phyloP scores from a whole-genome alignment of 2,113 vertebrate species.

The Camelus bactrianus region DNA sequence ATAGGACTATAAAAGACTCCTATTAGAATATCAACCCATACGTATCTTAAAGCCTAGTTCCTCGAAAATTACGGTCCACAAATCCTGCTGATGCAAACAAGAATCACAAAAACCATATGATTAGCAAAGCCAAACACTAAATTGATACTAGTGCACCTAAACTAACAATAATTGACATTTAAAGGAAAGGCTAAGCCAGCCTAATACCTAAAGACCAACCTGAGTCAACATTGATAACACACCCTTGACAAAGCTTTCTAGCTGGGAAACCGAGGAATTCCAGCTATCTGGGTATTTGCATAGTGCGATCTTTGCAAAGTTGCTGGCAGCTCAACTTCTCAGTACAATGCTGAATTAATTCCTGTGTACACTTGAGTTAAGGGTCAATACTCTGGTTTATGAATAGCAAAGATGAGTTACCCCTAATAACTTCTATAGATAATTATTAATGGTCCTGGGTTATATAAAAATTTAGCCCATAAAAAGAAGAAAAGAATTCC shows the following conservation, averaged over 20 bases:
- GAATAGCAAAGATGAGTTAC: not conserved
- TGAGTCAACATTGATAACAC: not conserved
- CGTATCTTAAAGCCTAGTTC: not conserved
- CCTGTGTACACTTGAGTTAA: not conserved
- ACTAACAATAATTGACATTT: not conserved
- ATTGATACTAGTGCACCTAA: not conserved
- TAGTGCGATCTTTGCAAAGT: not conserved
- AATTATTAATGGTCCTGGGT: not conserved
- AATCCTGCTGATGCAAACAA: not conserved
- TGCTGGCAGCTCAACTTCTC: not conserved
- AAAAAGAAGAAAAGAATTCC: not conserved
- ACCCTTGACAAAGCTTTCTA: not conserved
- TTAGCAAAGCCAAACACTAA: not conserved
- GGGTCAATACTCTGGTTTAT: not conserved
- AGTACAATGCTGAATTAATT: not conserved
- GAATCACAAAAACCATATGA: not conserved
- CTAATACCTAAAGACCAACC: not conserved
- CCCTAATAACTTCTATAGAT: not conserved
- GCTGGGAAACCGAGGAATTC: constrained; percentile 42
- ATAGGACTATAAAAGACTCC: not conserved
- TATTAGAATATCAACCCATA: not conserved
- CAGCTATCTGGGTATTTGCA: not conserved
- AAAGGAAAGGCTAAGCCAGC: constrained; percentile 19
- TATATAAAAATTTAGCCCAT: not conserved
- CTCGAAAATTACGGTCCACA: not conserved